These are phyloP conservation scores for Drosophila sproati DNA, from an alignment of 1,140 invertebrate species.

Conservation along the genomic window DNA sequence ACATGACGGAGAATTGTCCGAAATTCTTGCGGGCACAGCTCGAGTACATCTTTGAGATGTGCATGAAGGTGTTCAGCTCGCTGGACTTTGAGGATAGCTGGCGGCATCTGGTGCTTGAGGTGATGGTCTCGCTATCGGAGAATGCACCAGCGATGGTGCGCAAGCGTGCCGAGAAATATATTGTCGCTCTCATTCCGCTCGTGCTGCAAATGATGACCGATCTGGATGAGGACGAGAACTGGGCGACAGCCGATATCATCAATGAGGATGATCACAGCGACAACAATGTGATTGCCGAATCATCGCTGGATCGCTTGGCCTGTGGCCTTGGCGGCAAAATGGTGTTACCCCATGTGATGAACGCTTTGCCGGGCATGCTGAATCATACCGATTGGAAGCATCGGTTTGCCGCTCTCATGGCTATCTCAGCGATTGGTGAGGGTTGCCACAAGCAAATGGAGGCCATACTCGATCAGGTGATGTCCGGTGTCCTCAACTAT, in stretches of 20 bases:
- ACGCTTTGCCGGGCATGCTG: conserved; percentile 94
- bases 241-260: conserved; percentile 92
- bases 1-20: conserved; percentile 96
- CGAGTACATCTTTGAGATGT: conserved; percentile 94
- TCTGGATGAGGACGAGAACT: conserved; percentile 90
- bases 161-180: conserved; percentile 93
- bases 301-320: conserved; percentile 97
- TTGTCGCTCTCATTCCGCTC: conserved; percentile 91
- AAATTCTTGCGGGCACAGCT: conserved; percentile 96
- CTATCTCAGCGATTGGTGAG: conserved; percentile 98
- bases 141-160: conserved; percentile 97
- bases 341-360: conserved; percentile 95
- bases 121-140: conserved; percentile 97
- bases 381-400: conserved; percentile 93
- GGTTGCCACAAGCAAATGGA: conserved; percentile 99
- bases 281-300: conserved; percentile 97
- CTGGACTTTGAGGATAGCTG: conserved; percentile 92
- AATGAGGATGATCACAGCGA: conserved; percentile 94
- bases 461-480: conserved; percentile 94
- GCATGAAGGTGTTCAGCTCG: conserved; percentile 93
- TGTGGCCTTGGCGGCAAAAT: conserved; percentile 98
- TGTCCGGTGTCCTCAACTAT: conserved; percentile 95
- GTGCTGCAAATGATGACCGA: conserved; percentile 98
- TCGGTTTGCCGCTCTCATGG: conserved; percentile 98
- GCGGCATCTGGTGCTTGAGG: conserved; percentile 96